Conservation (phyloP, 2,888 invertebrate genomes). For the Troides oblongomaculatus region DNA sequence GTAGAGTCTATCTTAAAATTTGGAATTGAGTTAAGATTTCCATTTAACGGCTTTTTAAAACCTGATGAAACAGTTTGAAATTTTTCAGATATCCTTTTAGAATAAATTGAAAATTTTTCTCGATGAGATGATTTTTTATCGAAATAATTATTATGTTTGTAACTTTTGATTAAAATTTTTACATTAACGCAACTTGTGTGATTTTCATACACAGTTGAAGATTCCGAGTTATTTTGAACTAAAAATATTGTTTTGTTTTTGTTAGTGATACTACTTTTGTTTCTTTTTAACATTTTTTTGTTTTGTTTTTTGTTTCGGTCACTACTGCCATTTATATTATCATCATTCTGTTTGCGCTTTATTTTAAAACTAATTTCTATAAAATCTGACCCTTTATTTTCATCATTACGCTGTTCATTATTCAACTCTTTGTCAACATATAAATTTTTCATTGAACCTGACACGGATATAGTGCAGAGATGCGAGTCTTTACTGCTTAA, state of each 20-base stretch:
- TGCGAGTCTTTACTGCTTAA: conserved; percentile 45
- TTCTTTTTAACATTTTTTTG: conserved; percentile 30
- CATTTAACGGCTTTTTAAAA: conserved; percentile 27
- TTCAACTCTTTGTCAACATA: conserved; percentile 36
- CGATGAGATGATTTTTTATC: conserved; percentile 22
- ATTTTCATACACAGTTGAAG: conserved; percentile 36
- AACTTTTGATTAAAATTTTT: conserved; percentile 58
- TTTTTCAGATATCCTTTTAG: conserved; percentile 55
- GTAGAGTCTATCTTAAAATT: conserved; percentile 49
- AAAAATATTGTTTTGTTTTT: conserved; percentile 46
- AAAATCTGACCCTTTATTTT: conserved; percentile 49
- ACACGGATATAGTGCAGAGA: conserved; percentile 46
- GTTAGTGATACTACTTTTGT: conserved; percentile 26
- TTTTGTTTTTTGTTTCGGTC: conserved; percentile 30
- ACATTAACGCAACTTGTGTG: conserved; percentile 60
- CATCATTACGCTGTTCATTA: conserved; percentile 39
- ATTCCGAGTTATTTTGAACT: conserved; percentile 36
- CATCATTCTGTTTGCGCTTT: conserved; percentile 51
- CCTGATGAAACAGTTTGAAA: conserved; percentile 36
- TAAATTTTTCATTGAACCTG: conserved; percentile 38
- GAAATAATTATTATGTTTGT: conserved; percentile 41
- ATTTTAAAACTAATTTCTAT: conserved; percentile 64
- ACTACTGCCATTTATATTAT: conserved; percentile 47
- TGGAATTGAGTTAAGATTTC: conserved; percentile 48
- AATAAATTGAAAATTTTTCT: conserved; percentile 40